Evolutionary conservation across 2,113 vertebrate species (phyloP), one percentile per base, ranked within the genome.

Genomic region (Sphaerodactylus townsendi): DNA sequence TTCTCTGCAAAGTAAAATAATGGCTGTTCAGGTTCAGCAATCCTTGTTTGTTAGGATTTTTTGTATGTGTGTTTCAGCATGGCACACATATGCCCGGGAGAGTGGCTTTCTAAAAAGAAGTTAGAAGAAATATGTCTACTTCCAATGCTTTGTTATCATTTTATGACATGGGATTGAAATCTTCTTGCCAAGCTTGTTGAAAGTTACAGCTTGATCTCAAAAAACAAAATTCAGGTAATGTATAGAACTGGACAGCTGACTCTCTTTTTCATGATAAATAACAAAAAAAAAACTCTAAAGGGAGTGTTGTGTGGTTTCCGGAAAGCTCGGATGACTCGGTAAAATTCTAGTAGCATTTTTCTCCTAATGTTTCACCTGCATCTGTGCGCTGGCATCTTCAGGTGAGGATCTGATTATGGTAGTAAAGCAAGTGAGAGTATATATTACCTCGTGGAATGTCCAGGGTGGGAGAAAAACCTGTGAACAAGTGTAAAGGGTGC

Each of bases 81-180:
- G 33, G 21, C n/a, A 65, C 84, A 81, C 53, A 4, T 50, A 50
- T 0, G 0, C 73, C 66, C 83, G n/a, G 88, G 39, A 86, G 86
- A 87, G 21, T 69, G 80, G 77, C 28, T 65, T 19, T n/a, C n/a
- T n/a, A n/a, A n/a, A 74, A 91, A 86, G 68, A 44, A 73, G 71
- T 82, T 30, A 21, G 72, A 82, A 91, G 2, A 88, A 79, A 87
- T 73, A 50, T 80, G 23, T 82, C 89, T 72, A 80, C 85, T 79
- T 85, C 35, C 2, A 88, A 79, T 84, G 5, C 28, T 56, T 23
- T 6, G 10, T 85, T 91, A 82, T 71, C 17, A 68, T 35, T 59
- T 10, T 50, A 66, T 50, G 73, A 14, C 50, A 53, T 53, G 50
- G 2, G 50, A 86, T 44, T 85, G 79, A 80, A 93, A 90, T 14